These are phyloP conservation scores for Toxotes jaculatrix DNA, from an alignment of 2,113 vertebrate genomes.

Conservation along the genomic window DNA sequence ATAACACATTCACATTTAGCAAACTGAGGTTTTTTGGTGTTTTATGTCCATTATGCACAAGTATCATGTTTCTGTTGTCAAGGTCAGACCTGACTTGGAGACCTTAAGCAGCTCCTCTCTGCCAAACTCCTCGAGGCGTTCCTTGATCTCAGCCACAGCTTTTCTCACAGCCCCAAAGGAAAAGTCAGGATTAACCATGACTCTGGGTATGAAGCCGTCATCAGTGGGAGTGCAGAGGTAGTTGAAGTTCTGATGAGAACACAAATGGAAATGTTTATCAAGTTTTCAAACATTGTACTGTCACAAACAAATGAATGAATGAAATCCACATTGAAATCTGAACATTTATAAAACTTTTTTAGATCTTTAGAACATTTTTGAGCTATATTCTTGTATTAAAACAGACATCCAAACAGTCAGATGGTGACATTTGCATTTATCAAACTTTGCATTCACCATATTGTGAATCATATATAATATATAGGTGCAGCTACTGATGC, in stretches of 20 bases:
- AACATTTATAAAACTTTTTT: neutral
- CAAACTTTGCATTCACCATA: neutral
- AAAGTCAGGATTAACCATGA: constrained; percentile 85
- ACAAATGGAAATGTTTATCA: neutral
- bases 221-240: constrained; percentile 87
- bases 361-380: neutral
- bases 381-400: neutral
- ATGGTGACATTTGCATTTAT: neutral
- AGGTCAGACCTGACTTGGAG: constrained; percentile 84
- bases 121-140: constrained; percentile 84
- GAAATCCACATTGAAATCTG: neutral
- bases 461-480: neutral
- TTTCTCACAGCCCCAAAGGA: constrained; percentile 84
- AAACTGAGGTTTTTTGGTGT: neutral
- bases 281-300: neutral
- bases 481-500: neutral
- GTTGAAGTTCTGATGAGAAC: constrained; percentile 83
- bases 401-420: neutral
- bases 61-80: neutral
- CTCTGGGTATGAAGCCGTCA: constrained; percentile 84
- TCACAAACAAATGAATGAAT: neutral
- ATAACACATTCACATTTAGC: constrained; percentile 15
- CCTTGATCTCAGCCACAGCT: constrained; percentile 86
- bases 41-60: neutral
- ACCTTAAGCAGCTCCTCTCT: constrained; percentile 84